Percentiles rank a stretch among this genome's conserved stretches.
Conservation (phyloP, 2,113 vertebrate genomes). For the Proteles cristata region DNA sequence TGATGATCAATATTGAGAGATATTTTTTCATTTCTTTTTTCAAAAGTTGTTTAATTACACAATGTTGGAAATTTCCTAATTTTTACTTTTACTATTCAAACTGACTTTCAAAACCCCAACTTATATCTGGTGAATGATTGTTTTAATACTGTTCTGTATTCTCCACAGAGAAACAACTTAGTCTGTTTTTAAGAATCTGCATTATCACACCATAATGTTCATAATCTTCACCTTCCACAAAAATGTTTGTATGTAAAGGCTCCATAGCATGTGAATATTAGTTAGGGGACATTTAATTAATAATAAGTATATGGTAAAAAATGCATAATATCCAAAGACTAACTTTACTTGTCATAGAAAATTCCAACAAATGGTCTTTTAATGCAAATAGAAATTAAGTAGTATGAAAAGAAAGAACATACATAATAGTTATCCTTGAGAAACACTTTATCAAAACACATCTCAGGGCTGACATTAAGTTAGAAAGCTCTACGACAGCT, state of each 20-base stretch:
- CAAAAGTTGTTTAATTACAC: neutral
- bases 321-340: neutral
- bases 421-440: neutral
- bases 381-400: neutral
- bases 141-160: neutral
- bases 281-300: neutral
- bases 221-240: neutral
- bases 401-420: neutral
- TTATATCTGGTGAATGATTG: neutral
- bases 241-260: neutral
- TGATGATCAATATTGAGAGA: neutral
- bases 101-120: neutral
- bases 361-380: neutral
- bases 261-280: neutral
- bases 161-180: neutral
- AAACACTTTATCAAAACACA: conserved; percentile 66
- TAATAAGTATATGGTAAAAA: neutral
- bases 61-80: neutral
- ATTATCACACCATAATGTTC: neutral
- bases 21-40: neutral
- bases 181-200: neutral
- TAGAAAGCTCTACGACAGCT: conserved; percentile 43
- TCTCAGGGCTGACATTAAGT: conserved; percentile 22
- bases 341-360: neutral
- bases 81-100: neutral